Evolutionary conservation across 2,888 invertebrate species (phyloP), one percentile per base, ranked within the genome.

Genomic region (Melangyna quadrimaculata): DNA sequence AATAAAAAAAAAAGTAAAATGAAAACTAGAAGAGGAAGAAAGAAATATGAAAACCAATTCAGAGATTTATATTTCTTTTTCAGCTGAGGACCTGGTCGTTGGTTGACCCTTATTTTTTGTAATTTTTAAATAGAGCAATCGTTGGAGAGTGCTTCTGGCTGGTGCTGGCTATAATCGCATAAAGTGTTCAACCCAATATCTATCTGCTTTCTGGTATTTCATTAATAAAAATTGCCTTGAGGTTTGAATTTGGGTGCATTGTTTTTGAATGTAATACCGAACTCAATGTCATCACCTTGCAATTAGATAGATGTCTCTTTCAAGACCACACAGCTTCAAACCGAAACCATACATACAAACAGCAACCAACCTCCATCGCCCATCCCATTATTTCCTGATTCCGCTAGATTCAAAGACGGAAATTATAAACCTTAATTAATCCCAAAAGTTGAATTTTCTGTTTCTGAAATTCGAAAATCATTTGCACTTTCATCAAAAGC

Each of bases 351-450:
- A 45, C 22, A 14, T 14, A 6, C 1, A 45, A 29, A 10, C 29
- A 9, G 1, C 55, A n/a, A 17, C 19, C 3, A 10, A n/a, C 27
- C n/a, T n/a, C n/a, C n/a, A n/a, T n/a, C n/a, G n/a, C n/a, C 7
- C 29, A 9, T 12, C 27, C 48, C 2, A 10, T 27, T 9, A 45
- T 40, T 27, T 40, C 8, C 37, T 51, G 37, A 22, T 37, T 12
- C 61, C 37, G 35, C 22, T 37, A 3, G 32, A 73, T 78, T 70
- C 72, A 57, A 72, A 70, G 59, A 59, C 86, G 86, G 86, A 86
- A 86, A 86, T 86, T 81, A 81, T 78, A 57, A 70, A 69, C 75
- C 67, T 72, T 72, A 84, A 84, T 84, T 75, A 84, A 84, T 84
- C 71, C 69, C 67, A 35, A 80, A 80, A 80, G 79, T 75, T 53